phyloP scores from a whole-genome alignment of 2,797 vertebrate species.

The Platyrinchus mystaceus region DNA sequence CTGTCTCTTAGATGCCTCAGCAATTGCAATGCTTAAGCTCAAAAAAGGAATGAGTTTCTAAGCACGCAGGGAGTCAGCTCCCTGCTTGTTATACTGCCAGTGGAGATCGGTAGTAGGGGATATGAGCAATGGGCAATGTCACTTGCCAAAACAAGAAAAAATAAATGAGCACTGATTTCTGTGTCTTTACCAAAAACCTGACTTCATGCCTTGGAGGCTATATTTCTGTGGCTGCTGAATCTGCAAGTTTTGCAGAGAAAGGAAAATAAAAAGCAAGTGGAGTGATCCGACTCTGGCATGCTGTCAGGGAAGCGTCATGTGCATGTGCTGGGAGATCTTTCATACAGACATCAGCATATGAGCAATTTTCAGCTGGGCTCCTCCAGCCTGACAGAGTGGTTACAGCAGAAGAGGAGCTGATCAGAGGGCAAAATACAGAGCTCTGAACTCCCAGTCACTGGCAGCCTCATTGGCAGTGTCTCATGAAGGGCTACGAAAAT shows the following conservation, averaged over 20 bases:
- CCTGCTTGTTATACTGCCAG: neutral
- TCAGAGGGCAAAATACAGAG: neutral
- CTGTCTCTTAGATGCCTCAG: neutral
- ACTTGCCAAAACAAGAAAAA: neutral
- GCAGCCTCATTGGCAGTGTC: neutral
- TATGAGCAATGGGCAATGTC: neutral
- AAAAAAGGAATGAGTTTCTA: neutral
- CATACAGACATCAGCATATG: neutral
- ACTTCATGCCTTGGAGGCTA: neutral
- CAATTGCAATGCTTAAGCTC: neutral
- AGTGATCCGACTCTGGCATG: neutral
- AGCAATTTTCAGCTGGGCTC: neutral
- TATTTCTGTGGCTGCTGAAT: conserved; percentile 32
- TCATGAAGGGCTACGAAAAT: neutral
- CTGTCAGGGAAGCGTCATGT: neutral
- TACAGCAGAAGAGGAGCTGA: neutral
- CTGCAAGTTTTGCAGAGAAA: conserved; percentile 7
- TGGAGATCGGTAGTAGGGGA: neutral
- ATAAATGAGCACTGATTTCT: neutral
- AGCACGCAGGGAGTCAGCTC: neutral
- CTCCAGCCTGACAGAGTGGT: neutral
- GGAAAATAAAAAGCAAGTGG: neutral
- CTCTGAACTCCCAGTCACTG: neutral
- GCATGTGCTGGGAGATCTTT: neutral
- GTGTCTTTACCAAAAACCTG: neutral